phyloP scores from a whole-genome alignment of 2,888 invertebrate genomes.

The Strigamia transsilvanica region DNA sequence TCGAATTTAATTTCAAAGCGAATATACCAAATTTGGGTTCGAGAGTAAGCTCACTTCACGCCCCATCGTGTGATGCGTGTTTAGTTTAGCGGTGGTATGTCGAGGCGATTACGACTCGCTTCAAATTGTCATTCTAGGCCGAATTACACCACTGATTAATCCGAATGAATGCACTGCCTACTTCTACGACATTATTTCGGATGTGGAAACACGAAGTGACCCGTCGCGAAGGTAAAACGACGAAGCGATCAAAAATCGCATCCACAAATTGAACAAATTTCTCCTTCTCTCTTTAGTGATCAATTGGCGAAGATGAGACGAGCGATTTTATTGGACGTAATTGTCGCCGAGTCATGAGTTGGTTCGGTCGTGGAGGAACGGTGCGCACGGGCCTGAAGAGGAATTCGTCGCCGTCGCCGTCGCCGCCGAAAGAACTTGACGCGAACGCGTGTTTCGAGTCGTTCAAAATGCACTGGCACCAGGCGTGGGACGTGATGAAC shows the following conservation, averaged over 20 bases:
- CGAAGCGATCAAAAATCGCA: background rate
- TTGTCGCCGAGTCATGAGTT: slow-evolving; percentile 53
- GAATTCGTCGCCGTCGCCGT: slow-evolving; percentile 53
- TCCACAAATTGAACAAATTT: background rate
- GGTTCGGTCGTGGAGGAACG: slow-evolving; percentile 55
- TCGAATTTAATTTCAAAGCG: too few species aligned
- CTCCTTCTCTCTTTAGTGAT: background rate
- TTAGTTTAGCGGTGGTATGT: background rate
- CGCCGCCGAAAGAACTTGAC: slow-evolving; percentile 72
- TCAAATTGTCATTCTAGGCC: background rate
- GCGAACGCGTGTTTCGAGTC: slow-evolving; percentile 84
- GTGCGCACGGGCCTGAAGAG: slow-evolving; percentile 54
- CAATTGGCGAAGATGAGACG: background rate
- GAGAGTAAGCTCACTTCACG: background rate
- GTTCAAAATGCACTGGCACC: slow-evolving; percentile 94
- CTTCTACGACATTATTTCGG: background rate
- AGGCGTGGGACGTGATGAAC: slow-evolving; percentile 82
- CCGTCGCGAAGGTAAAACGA: background rate
- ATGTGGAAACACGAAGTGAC: background rate
- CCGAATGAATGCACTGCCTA: background rate
- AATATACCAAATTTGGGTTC: background rate
- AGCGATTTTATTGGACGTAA: background rate
- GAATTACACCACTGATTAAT: background rate
- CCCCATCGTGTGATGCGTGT: slow-evolving; percentile 18
- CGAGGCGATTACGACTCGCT: background rate